Percentiles rank a stretch among this genome's conserved stretches.
Conservation (phyloP, 2,797 vertebrate genomes). For the Ctenopoma multispine region DNA sequence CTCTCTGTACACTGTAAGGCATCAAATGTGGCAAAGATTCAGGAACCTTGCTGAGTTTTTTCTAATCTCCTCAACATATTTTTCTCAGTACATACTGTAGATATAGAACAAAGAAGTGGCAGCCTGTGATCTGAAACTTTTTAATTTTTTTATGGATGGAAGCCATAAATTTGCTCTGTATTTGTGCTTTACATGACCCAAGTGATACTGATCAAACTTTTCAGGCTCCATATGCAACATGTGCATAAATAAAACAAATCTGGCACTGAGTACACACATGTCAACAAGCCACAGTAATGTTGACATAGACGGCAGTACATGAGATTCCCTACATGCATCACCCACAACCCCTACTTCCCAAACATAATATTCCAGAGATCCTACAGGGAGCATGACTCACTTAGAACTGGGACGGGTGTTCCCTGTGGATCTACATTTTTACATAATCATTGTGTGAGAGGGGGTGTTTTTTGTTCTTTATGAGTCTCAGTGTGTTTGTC, state of each 20-base stretch:
- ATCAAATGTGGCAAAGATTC: slow-evolving; percentile 5
- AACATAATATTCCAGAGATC: slow-evolving; percentile 24
- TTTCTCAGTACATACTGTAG: not conserved
- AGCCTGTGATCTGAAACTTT: too few relatives aligned
- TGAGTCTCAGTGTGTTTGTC: slow-evolving; percentile 20
- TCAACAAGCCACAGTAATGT: slow-evolving; percentile 25
- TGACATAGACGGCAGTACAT: not conserved
- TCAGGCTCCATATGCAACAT: not conserved
- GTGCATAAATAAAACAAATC: slow-evolving; percentile 18
- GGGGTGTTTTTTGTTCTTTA: slow-evolving; percentile 36
- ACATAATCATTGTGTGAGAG: slow-evolving; percentile 35
- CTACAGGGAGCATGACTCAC: slow-evolving; percentile 29
- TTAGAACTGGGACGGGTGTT: slow-evolving; percentile 52
- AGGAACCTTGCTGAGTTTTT: not conserved
- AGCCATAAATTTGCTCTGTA: too few relatives aligned
- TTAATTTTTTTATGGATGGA: too few relatives aligned
- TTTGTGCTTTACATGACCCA: too few relatives aligned
- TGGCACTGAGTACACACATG: slow-evolving; percentile 8
- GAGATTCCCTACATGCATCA: not conserved
- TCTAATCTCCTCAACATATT: not conserved
- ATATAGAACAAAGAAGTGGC: not conserved
- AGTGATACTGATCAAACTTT: not conserved
- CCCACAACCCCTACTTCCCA: not conserved
- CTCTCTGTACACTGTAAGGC: not conserved
- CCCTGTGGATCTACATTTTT: slow-evolving; percentile 39